A percentile compares a stretch with the other conserved stretches of the same genome.
Conservation (phyloP, 2,797 vertebrate genomes). For the Helostoma temminkii region DNA sequence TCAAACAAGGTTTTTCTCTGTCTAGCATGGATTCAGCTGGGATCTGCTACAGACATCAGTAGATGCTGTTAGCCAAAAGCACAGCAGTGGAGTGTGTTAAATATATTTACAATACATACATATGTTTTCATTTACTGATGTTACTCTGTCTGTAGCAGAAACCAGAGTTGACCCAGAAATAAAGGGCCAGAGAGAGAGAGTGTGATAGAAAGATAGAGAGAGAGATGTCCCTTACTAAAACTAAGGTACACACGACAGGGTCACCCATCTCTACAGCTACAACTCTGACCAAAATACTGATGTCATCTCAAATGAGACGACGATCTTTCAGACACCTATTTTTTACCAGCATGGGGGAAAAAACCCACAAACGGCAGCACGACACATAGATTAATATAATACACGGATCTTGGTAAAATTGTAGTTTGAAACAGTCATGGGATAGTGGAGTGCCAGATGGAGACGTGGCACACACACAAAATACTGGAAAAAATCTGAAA, state of each 20-base stretch:
- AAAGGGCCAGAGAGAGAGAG: conserved; percentile 66
- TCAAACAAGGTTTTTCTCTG: conserved; percentile 94
- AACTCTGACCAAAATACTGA: conserved; percentile 71
- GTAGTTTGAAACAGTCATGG: conserved; percentile 7
- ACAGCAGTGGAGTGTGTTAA: conserved; percentile 56
- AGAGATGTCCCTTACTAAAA: conserved; percentile 97
- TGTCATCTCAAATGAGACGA: conserved; percentile 57
- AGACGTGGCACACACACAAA: background rate
- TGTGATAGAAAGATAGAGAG: conserved; percentile 46
- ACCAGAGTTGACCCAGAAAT: conserved; percentile 62
- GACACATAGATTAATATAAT: conserved; percentile 14
- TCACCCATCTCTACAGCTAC: conserved; percentile 89
- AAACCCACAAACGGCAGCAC: conserved; percentile 20
- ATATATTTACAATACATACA: conserved; percentile 75
- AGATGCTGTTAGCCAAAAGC: conserved; percentile 29
- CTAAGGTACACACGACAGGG: conserved; percentile 87
- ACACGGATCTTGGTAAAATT: conserved; percentile 8
- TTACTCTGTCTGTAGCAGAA: conserved; percentile 69
- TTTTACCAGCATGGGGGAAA: conserved; percentile 27
- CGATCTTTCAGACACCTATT: conserved; percentile 28
- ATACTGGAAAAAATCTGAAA: background rate
- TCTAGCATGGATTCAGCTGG: conserved; percentile 87
- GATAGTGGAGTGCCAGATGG: background rate
- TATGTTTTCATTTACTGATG: conserved; percentile 2
- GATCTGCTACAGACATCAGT: conserved; percentile 76